phyloP scores from a whole-genome alignment of 2,888 invertebrate species.

The Terebella lapidaria region DNA sequence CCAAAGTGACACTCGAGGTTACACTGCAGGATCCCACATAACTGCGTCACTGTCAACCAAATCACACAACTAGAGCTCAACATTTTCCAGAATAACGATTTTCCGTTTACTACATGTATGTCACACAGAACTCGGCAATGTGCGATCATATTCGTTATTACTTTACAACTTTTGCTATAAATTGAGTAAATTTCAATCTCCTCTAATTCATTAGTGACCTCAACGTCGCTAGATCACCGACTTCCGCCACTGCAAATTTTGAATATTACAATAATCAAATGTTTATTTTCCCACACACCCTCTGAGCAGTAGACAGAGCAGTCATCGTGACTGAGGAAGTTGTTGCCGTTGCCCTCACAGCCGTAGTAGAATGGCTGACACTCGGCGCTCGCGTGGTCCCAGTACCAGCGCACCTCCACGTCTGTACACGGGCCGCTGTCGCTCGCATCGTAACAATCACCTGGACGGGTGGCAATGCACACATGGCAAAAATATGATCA shows the following conservation, averaged over 20 bases:
- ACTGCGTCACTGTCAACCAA: slow-evolving; percentile 6
- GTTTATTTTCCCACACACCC: slow-evolving; percentile 11
- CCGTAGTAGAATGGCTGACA: slow-evolving; percentile 38
- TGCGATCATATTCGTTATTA: too few species aligned
- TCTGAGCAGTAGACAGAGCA: slow-evolving; percentile 23
- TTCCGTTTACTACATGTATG: too few species aligned
- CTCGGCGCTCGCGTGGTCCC: slow-evolving; percentile 55
- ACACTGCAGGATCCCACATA: slow-evolving; percentile 19
- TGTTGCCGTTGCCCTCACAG: slow-evolving; percentile 37
- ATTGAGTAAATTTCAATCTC: too few species aligned
- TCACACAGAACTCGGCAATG: too few species aligned
- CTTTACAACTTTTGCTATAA: too few species aligned
- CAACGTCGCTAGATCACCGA: too few species aligned
- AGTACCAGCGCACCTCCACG: slow-evolving; percentile 64
- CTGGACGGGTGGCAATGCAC: slow-evolving; percentile 3
- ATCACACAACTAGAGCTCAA: too few species aligned
- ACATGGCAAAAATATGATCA: neutral
- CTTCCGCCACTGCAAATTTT: too few species aligned
- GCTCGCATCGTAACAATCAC: slow-evolving; percentile 3
- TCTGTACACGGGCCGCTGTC: slow-evolving; percentile 33
- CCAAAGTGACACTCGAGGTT: slow-evolving; percentile 17
- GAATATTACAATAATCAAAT: neutral
- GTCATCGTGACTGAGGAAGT: slow-evolving; percentile 21
- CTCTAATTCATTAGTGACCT: too few species aligned
- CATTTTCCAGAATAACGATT: too few species aligned